Evolutionary conservation across 2,888 invertebrate genomes (phyloP).

Genomic region (Synanthedon vespiformis): DNA sequence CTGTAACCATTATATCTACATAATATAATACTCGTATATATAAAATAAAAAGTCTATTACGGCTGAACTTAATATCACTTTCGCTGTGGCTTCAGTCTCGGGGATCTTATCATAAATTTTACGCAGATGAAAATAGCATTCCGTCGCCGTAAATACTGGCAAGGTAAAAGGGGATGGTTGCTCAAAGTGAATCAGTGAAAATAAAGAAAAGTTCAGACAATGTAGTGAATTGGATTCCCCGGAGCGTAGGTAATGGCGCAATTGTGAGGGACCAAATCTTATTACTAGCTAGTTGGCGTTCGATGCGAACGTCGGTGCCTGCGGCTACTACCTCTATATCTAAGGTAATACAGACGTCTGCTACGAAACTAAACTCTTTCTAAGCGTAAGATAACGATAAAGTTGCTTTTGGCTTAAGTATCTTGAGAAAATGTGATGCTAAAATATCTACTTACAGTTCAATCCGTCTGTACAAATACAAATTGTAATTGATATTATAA

Average conservation of each 20-base stretch:
- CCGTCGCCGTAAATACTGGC: slow-evolving; percentile 1
- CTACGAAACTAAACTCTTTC: not conserved
- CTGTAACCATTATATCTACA: too few species aligned
- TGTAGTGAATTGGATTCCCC: slow-evolving; percentile 31
- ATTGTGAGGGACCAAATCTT: slow-evolving; percentile 39
- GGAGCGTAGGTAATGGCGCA: slow-evolving; percentile 32
- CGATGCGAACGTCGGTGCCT: not conserved
- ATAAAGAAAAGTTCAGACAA: slow-evolving; percentile 18
- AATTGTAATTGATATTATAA: too few species aligned
- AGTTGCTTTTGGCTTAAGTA: too few species aligned
- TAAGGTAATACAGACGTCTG: not conserved
- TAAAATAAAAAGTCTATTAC: not conserved
- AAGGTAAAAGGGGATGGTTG: slow-evolving; percentile 11
- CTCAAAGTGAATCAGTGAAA: slow-evolving; percentile 13
- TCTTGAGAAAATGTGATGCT: too few species aligned
- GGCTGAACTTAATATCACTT: not conserved
- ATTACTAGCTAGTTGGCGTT: slow-evolving; percentile 26
- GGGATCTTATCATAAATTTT: not conserved
- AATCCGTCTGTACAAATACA: too few species aligned
- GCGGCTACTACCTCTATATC: not conserved
- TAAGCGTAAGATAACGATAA: too few species aligned
- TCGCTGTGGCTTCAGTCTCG: not conserved
- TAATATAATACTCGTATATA: too few species aligned
- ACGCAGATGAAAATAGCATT: too few species aligned
- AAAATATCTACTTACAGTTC: too few species aligned